Base-by-base conservation (phyloP, 2,888 invertebrate genomes). In the Dendrolimus houi region DNA sequence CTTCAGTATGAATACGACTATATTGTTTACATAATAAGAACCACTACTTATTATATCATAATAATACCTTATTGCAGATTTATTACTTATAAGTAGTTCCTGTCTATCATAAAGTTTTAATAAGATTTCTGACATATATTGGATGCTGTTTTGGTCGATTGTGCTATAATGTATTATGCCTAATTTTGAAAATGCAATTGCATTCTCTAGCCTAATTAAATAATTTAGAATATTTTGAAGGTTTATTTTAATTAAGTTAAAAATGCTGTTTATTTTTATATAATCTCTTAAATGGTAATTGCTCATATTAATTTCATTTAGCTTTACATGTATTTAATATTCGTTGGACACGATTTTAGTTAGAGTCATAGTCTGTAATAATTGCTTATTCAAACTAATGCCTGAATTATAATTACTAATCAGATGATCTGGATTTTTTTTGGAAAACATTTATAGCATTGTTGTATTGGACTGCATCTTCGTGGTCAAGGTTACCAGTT, bases 381-480 rank as follows among this genome's bases (percentile, higher is more conserved):
- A 68, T 29, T 68, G 57, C 53, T 64, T 67, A 55, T 41, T 64
- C 40, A 68, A n/a, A 59, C 64, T 65, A 7, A 66, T 55, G 53
- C 64, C 64, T 12, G 57, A 62, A 55, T 70, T 68, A 52, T 64
- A 60, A 58, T 66, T 65, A 3, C 55, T 54, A 10, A 52, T 55
- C 52, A 64, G 13, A 58, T 64, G 61, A 54, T 64, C 47, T 56
- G 67, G 58, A 53, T 65, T 66, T 55, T 57, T 55, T n/a, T 62
- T n/a, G 57, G 13, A 68, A 52, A 40, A 41, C 55, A 57, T 63
- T 62, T 13, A 69, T 61, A 42, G 65, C 67, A 29, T 64, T 54
- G 54, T 70, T 57, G 54, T 67, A 69, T 13, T 59, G 59, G 8
- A 64, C 10, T 8, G 68, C 68, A 52, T 69, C 69, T 9, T 59